Conservation (phyloP, 2,797 vertebrate genomes). For the Pipistrellus pipistrellus region DNA sequence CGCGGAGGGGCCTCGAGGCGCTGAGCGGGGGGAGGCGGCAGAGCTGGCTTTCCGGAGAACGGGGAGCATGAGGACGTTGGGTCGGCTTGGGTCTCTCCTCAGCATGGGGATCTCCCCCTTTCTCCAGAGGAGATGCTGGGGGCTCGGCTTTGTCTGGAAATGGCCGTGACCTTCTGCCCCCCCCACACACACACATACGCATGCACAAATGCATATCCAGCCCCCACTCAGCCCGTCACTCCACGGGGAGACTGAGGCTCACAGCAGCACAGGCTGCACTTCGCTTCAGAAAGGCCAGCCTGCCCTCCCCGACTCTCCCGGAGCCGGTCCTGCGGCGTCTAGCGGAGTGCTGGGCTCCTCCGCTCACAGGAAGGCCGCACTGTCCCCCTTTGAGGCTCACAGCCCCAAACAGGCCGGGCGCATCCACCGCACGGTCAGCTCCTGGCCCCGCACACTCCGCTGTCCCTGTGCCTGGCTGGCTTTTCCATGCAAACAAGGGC, state of each 20-base stretch:
- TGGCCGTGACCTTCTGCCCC: neutral
- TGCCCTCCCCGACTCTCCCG: neutral
- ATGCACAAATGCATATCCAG: neutral
- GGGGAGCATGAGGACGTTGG: too few species aligned
- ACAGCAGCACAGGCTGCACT: neutral
- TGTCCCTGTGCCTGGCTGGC: neutral
- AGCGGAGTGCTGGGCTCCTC: neutral
- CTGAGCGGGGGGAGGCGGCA: neutral
- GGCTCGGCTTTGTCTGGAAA: slow-evolving; percentile 13
- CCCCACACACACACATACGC: too few species aligned
- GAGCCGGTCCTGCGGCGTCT: neutral
- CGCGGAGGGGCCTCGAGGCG: neutral
- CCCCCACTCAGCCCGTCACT: neutral
- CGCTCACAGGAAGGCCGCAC: neutral
- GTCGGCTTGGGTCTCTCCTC: neutral
- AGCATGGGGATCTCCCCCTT: neutral
- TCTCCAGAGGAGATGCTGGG: neutral
- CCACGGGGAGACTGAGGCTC: neutral
- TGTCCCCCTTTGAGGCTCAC: neutral
- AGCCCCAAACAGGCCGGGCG: neutral
- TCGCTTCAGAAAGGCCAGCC: neutral
- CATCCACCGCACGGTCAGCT: neutral
- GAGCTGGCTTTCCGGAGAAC: neutral
- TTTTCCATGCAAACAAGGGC: neutral
- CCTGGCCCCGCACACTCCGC: neutral